These are phyloP conservation scores for Cephalotes varians DNA, from an alignment of 2,888 invertebrate species.

Conservation along the genomic window DNA sequence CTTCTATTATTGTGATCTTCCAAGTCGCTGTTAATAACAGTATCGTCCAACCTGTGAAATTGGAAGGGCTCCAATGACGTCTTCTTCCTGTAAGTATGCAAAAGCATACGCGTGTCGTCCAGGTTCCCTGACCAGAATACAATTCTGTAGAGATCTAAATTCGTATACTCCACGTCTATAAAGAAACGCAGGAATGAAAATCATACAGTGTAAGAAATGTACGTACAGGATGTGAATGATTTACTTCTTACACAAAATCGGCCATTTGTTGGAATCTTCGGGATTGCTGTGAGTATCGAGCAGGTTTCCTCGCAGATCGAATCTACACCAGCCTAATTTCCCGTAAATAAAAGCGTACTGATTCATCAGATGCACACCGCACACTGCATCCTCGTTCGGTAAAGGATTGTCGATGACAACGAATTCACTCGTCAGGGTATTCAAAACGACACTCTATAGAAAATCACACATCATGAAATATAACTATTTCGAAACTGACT, in stretches of 20 bases:
- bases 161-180: slow-evolving; percentile 90
- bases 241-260: slow-evolving; percentile 89
- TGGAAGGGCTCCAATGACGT: slow-evolving; percentile 87
- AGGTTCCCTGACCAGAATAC: slow-evolving; percentile 94
- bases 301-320: slow-evolving; percentile 92
- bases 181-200: background rate
- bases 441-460: slow-evolving; percentile 93
- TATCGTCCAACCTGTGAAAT: slow-evolving; percentile 87
- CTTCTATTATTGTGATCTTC: background rate
- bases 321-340: slow-evolving; percentile 91
- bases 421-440: slow-evolving; percentile 97
- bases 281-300: slow-evolving; percentile 88
- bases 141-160: slow-evolving; percentile 89
- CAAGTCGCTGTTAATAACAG: background rate
- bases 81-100: slow-evolving; percentile 88
- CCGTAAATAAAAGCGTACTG: slow-evolving; percentile 93
- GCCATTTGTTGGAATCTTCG: slow-evolving; percentile 89
- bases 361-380: slow-evolving; percentile 90
- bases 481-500: background rate
- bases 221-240: background rate
- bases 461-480: slow-evolving; percentile 1
- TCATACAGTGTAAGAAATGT: background rate
- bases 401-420: slow-evolving; percentile 94
- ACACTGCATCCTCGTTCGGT: slow-evolving; percentile 89
- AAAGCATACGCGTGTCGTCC: slow-evolving; percentile 91